Conservation (phyloP, 1,140 invertebrate genomes). For the Portunus trituberculatus region DNA sequence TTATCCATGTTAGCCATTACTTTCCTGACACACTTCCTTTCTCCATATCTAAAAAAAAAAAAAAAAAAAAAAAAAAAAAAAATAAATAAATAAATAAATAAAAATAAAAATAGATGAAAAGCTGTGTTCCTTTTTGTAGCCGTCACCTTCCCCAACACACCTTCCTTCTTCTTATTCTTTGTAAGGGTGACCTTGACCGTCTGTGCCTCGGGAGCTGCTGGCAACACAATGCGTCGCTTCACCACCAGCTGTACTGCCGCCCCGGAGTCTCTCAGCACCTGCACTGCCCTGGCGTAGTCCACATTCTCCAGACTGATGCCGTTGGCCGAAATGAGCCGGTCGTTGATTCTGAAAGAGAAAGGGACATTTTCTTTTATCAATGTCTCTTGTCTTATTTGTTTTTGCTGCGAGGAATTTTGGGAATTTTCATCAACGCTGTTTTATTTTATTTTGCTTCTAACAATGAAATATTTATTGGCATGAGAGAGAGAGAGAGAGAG, state of each 20-base stretch:
- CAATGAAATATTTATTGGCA: too few species aligned
- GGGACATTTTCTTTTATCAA: conserved; percentile 3
- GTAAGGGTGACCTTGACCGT: conserved; percentile 90
- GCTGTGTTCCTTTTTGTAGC: too few species aligned
- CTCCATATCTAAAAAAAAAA: too few species aligned
- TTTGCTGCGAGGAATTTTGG: too few species aligned
- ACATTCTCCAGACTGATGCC: conserved; percentile 97
- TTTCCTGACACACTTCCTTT: too few species aligned
- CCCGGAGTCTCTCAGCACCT: conserved; percentile 92
- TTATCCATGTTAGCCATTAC: too few species aligned
- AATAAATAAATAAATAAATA: too few species aligned
- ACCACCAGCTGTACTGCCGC: conserved; percentile 94
- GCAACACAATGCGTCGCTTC: conserved; percentile 86
- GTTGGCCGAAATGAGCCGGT: conserved; percentile 98
- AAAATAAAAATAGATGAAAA: too few species aligned
- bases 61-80: too few species aligned
- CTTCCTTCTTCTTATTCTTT: conserved; percentile 97
- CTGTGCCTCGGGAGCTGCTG: conserved; percentile 83
- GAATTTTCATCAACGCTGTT: too few species aligned
- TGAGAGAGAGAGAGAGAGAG: too few species aligned
- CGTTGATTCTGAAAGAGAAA: conserved; percentile 91
- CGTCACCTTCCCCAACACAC: conserved; percentile 81
- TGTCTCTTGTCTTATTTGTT: neutral
- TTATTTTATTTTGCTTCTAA: too few species aligned
- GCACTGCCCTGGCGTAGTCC: conserved; percentile 85